Conservation (phyloP, 2,113 vertebrate species). For the Leuciscus idus region DNA sequence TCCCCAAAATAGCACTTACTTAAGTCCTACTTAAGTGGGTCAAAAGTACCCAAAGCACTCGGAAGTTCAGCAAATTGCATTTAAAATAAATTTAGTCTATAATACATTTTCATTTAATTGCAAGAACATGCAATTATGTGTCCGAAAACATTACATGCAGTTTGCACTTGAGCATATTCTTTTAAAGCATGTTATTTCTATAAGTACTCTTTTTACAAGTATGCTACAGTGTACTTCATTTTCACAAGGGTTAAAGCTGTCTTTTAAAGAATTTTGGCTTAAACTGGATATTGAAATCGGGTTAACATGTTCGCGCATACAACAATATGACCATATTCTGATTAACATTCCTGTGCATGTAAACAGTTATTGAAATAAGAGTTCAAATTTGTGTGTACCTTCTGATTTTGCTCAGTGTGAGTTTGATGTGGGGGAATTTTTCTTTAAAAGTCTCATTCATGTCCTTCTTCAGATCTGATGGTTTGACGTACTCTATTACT, state of each 20-base stretch:
- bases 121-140: too few relatives aligned
- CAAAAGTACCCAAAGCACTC: too few relatives aligned
- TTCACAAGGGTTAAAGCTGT: background rate
- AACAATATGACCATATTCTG: background rate
- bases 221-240: background rate
- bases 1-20: too few relatives aligned
- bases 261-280: background rate
- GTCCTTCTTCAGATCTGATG: conserved; percentile 96
- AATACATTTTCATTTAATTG: too few relatives aligned
- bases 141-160: too few relatives aligned
- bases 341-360: background rate
- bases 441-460: conserved; percentile 99
- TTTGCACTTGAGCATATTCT: too few relatives aligned
- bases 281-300: background rate
- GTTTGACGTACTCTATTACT: conserved; percentile 97
- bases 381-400: conserved; percentile 77
- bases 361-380: background rate
- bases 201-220: too few relatives aligned
- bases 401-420: conserved; percentile 96
- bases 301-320: background rate
- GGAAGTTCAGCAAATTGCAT: too few relatives aligned
- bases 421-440: conserved; percentile 94
- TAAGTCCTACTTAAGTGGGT: too few relatives aligned
- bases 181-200: too few relatives aligned
- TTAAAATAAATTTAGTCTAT: too few relatives aligned